These are phyloP conservation scores for Melanaphis sacchari DNA, from an alignment of 1,140 invertebrate species.

Conservation along the genomic window DNA sequence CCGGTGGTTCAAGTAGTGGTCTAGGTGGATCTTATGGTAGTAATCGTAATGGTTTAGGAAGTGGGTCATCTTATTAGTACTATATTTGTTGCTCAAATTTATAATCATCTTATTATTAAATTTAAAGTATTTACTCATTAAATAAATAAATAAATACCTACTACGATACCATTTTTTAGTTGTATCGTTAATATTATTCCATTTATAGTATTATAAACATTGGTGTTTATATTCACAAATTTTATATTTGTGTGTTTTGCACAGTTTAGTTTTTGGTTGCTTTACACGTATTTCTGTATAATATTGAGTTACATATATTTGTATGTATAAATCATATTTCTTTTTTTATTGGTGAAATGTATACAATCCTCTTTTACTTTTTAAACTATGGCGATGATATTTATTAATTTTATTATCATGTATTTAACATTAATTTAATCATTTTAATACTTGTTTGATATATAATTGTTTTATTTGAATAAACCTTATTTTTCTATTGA, in stretches of 20 bases:
- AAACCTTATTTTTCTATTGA: constrained; percentile 22
- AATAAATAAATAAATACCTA: not conserved
- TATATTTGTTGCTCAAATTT: constrained; percentile 40
- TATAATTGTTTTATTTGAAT: constrained; percentile 29
- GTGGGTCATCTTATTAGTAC: constrained; percentile 40
- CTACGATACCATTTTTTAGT: not conserved
- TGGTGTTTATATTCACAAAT: not conserved
- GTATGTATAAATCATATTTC: not conserved
- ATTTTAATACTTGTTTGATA: not conserved
- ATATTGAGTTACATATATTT: not conserved
- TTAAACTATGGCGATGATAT: not conserved
- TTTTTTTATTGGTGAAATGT: constrained; percentile 30
- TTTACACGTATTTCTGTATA: not conserved
- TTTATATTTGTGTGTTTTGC: not conserved
- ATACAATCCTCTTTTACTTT: not conserved
- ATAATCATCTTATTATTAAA: constrained; percentile 14
- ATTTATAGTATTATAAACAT: not conserved
- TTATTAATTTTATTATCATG: not conserved
- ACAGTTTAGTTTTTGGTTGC: not conserved
- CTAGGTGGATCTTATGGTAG: constrained; percentile 17
- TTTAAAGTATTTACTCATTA: not conserved
- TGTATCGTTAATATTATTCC: not conserved
- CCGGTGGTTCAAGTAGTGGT: not conserved
- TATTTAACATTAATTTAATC: constrained; percentile 17
- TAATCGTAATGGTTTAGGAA: constrained; percentile 35